Base-by-base conservation (phyloP, 2,888 invertebrate genomes). In the Cerceris ruficornis region DNA sequence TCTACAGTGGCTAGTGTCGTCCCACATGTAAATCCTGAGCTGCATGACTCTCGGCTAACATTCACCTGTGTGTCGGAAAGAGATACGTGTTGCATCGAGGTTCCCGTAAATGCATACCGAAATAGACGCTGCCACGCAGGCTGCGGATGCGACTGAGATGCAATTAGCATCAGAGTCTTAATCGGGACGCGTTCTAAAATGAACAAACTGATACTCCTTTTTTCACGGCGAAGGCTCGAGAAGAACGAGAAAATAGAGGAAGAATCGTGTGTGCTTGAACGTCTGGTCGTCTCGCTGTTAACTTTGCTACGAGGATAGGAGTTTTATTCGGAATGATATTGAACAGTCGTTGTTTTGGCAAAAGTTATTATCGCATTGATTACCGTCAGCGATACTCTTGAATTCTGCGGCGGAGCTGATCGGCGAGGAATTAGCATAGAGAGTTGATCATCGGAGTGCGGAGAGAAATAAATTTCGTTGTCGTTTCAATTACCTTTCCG, bases 131-230 rank as follows among this genome's bases (percentile, higher is more conserved):
- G 69, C 75, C 79, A 73, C 65, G 73, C 76, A 64, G 79, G 55
- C 80, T 75, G 70, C 68, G 57, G 57, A 65, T 73, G 55, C 72
- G 42, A 62, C 50, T 67, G 68, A 58, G 80, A 80, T 74, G 69
- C 71, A 81, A 81, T 81, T 81, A 80, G 81, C 80, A 73, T 41
- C 66, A 61, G 57, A 28, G 55, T 80, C 81, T 81, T 77, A 81
- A 81, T 81, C 80, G 76, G 75, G 76, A 80, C 65, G 69, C 62
- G 50, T 14, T 65, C 77, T 77, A 77, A 71, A 74, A 77, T 66
- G 69, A 58, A 69, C 61, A 57, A 52, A 62, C 67, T 67, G 8
- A 49, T n/a, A 46, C 39, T 55, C 69, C 65, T 68, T 68, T 68
- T 68, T 54, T 15, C 11, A 28, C 41, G 11, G 5, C 41, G 46